These are phyloP conservation scores for Phylloscopus whistleri DNA, from an alignment of 2,113 vertebrate genomes.

Conservation along the genomic window DNA sequence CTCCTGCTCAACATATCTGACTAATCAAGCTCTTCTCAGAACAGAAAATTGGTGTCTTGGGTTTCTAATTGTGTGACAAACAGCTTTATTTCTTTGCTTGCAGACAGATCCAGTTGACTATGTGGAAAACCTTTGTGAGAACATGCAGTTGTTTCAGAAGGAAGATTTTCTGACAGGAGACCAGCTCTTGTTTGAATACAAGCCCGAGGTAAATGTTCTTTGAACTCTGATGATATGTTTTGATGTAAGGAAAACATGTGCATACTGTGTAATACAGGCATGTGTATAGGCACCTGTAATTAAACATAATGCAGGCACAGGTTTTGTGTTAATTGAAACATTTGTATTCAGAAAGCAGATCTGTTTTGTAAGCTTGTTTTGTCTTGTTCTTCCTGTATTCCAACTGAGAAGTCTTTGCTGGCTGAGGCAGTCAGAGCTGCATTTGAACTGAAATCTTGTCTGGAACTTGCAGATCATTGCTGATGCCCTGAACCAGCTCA, in stretches of 20 bases:
- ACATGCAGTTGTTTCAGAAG: slow-evolving; percentile 92
- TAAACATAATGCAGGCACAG: background rate
- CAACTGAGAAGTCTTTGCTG: background rate
- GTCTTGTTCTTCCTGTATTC: background rate
- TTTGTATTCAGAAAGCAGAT: background rate
- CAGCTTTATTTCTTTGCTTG: background rate
- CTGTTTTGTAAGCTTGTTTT: background rate
- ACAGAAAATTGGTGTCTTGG: background rate
- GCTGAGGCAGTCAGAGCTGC: background rate
- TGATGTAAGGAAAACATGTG: background rate
- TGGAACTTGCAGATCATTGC: slow-evolving; percentile 82
- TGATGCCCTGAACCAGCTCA: slow-evolving; percentile 83
- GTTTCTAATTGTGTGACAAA: background rate
- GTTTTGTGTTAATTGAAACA: background rate
- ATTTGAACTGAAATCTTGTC: background rate
- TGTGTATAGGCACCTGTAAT: background rate
- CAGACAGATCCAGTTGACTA: slow-evolving; percentile 95
- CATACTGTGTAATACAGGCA: background rate
- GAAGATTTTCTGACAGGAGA: slow-evolving; percentile 95
- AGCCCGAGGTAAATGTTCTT: slow-evolving; percentile 77
- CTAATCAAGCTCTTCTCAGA: background rate
- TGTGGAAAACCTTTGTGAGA: slow-evolving; percentile 93
- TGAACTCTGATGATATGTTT: background rate
- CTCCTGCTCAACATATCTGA: background rate
- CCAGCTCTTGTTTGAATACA: slow-evolving; percentile 93